Evolutionary conservation across 2,888 invertebrate species (phyloP), one percentile per base, ranked within the genome.

Genomic region (Sarcophaga carnaria): DNA sequence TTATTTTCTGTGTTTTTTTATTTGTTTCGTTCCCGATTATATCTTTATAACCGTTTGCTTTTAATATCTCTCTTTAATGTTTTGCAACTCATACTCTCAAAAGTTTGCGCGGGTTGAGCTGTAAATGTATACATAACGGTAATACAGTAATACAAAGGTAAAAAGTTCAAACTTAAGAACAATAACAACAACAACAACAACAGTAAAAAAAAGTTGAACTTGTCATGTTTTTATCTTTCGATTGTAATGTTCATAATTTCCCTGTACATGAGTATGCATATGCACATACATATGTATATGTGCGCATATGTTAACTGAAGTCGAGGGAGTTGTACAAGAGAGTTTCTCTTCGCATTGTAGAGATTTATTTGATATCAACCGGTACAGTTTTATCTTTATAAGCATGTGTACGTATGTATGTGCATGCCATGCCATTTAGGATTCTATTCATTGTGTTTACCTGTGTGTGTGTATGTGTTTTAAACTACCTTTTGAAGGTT

Each of bases 401-500:
- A 37, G 37, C 6, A 37, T 37, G 37, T 37, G 37, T 6, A 37
- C 6, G 37, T 1, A 5, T 37, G 37, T 37, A 6, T 2, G 20
- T 67, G 10, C 45, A 4, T 37, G 10, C 6, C 3, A 37, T 0
- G 37, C 37, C 37, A 37, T 37, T 37, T 37, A 37, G 37, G 1
- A 37, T 5, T 37, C 37, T 37, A 6, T 6, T 37, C 37, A 37
- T 37, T 76, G 20, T 59, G 1, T 17, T 1, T 17, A 12, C 14
- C 4, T 47, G 27, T 47, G 4, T 69, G n/a, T 49, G 62, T 25
- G 45, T 22, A 12, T 60, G 62, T 45, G 63, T n/a, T 70, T 63
- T 49, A 60, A 80, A 72, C 72, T 66, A 54, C 67, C 49, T 83
- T 67, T 49, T 37, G 37, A 37, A 37, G 37, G 5, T 37, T 37